These are phyloP conservation scores for Pinna nobilis DNA, from an alignment of 1,140 invertebrate genomes.

Conservation along the genomic window DNA sequence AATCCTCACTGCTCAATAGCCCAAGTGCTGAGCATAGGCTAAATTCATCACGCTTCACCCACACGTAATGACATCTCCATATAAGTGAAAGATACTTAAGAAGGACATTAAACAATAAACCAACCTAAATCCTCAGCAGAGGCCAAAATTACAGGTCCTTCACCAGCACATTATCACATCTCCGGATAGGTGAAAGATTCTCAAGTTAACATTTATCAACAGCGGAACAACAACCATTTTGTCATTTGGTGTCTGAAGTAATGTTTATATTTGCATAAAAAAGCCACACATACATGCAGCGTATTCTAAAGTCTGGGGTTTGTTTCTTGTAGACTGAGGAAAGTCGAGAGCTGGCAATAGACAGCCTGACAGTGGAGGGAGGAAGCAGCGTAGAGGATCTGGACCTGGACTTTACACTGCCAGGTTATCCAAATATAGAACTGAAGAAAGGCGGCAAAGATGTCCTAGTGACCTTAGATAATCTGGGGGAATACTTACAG, in stretches of 20 bases:
- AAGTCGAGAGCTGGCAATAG: constrained; percentile 79
- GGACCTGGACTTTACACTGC: constrained; percentile 95
- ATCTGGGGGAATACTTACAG: constrained; percentile 95
- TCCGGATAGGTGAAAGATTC: not conserved
- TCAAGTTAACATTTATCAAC: not conserved
- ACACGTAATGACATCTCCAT: too few species aligned
- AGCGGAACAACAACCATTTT: too few species aligned
- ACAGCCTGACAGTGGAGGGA: constrained; percentile 87
- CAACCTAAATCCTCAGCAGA: too few species aligned
- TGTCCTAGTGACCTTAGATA: constrained; percentile 91
- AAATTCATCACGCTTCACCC: too few species aligned
- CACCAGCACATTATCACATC: not conserved
- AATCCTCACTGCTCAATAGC: too few species aligned
- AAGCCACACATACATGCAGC: too few species aligned
- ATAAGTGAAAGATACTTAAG: too few species aligned
- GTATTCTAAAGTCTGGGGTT: not conserved
- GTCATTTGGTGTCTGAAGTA: too few species aligned
- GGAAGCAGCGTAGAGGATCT: constrained; percentile 92
- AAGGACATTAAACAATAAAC: too few species aligned
- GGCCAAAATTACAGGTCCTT: not conserved
- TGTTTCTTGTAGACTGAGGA: constrained; percentile 67
- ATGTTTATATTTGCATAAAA: too few species aligned
- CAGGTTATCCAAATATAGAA: constrained; percentile 94
- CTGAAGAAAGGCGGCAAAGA: constrained; percentile 94
- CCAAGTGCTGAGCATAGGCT: too few species aligned